A percentile compares a stretch with the other conserved stretches of the same genome.
These are phyloP conservation scores for Crotalus horridus DNA, from an alignment of 2,113 vertebrate species.

Conservation along the genomic window DNA sequence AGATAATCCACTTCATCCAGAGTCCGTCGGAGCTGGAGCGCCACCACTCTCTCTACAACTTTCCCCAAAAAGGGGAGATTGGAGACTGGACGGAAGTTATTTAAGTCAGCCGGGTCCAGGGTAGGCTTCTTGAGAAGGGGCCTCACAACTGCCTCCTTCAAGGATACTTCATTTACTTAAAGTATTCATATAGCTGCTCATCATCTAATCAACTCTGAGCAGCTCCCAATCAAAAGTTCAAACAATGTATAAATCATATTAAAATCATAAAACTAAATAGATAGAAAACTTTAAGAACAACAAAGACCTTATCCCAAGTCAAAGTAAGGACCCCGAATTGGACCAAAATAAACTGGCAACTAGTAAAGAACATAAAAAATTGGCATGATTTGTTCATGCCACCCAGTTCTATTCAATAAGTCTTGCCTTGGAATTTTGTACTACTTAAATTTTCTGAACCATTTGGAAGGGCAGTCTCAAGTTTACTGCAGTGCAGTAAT, in stretches of 20 bases:
- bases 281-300: neutral
- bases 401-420: neutral
- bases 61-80: too few relatives aligned
- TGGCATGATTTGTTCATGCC: neutral
- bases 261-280: neutral
- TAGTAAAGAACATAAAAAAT: neutral
- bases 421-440: neutral
- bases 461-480: neutral
- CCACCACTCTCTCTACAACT: too few relatives aligned
- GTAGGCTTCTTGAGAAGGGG: too few relatives aligned
- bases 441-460: neutral
- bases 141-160: too few relatives aligned
- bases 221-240: neutral
- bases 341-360: neutral
- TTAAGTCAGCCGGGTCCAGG: too few relatives aligned
- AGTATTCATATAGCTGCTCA: neutral
- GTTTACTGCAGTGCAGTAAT: neutral
- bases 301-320: neutral
- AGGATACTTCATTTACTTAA: neutral
- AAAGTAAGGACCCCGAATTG: neutral
- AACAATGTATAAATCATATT: neutral
- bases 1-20: too few relatives aligned
- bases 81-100: too few relatives aligned
- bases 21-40: too few relatives aligned
- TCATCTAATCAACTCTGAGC: neutral